Conservation (phyloP, 2,113 vertebrate genomes). For the Nannospalax galili region DNA sequence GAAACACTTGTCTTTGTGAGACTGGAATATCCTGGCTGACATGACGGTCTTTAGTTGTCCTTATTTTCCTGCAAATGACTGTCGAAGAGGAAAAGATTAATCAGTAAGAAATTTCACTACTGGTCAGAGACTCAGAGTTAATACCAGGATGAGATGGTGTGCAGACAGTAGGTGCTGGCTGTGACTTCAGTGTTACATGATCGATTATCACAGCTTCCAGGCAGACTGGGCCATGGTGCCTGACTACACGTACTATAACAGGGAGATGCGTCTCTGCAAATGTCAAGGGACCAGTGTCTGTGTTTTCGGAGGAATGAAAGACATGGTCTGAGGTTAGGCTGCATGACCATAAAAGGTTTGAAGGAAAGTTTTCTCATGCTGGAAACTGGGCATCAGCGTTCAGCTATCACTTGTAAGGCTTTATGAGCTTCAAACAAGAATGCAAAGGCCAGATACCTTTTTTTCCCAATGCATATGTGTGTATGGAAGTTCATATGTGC, state of each 20-base stretch:
- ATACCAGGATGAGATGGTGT: not conserved
- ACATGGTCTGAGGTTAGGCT: not conserved
- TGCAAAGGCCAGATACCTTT: not conserved
- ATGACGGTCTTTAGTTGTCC: not conserved
- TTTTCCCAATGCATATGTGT: not conserved
- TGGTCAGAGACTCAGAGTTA: not conserved
- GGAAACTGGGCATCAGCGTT: not conserved
- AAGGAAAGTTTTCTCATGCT: constrained; percentile 4
- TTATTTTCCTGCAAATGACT: not conserved
- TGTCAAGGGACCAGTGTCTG: not conserved
- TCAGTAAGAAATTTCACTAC: not conserved
- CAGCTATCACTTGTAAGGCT: constrained; percentile 4
- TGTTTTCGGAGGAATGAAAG: constrained; percentile 24
- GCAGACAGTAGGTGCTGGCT: not conserved
- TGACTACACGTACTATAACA: not conserved
- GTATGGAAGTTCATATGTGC: not conserved
- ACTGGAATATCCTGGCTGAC: too few relatives aligned
- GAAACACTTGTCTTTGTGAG: not conserved
- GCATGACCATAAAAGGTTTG: not conserved
- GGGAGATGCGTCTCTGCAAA: constrained; percentile 6
- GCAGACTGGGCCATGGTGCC: too few relatives aligned
- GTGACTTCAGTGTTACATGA: not conserved
- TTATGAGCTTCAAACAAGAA: constrained; percentile 8
- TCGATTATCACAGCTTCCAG: too few relatives aligned
- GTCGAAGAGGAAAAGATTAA: not conserved